Conservation (phyloP, 2,888 invertebrate species). For the Stictocephala bisonia region DNA sequence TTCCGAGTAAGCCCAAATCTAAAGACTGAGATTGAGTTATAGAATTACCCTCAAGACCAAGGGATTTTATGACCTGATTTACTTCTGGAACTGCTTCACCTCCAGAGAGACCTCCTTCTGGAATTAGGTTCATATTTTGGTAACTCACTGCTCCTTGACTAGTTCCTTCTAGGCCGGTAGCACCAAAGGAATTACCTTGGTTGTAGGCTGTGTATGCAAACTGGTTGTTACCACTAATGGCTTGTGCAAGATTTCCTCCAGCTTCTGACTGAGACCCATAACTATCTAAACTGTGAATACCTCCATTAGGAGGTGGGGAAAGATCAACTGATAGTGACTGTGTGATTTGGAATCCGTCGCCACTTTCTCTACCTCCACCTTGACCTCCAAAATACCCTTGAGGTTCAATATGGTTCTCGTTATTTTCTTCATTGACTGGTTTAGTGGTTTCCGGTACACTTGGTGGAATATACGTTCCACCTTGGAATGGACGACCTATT, state of each 20-base stretch:
- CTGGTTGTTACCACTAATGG: constrained; percentile 42
- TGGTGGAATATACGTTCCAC: constrained; percentile 60
- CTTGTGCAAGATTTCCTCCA: constrained; percentile 36
- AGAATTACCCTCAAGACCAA: constrained; percentile 56
- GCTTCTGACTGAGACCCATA: constrained; percentile 25
- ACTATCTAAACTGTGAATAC: constrained; percentile 19
- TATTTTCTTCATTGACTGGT: constrained; percentile 50
- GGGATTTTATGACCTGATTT: constrained; percentile 53
- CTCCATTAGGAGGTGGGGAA: constrained; percentile 51
- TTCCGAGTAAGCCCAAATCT: constrained; percentile 48
- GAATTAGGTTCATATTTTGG: constrained; percentile 42
- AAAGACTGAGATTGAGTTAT: constrained; percentile 57
- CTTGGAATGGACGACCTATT: constrained; percentile 65
- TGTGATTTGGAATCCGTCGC: constrained; percentile 44
- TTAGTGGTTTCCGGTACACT: constrained; percentile 59
- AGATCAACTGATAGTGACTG: constrained; percentile 52
- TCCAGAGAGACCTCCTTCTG: constrained; percentile 8
- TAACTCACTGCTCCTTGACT: constrained; percentile 35
- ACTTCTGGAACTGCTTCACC: constrained; percentile 47
- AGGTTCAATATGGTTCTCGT: constrained; percentile 25
- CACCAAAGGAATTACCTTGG: constrained; percentile 32
- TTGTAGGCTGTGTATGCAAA: constrained; percentile 33
- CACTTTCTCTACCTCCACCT: constrained; percentile 15
- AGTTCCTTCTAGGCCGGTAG: neutral
- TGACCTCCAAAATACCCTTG: neutral